Base-by-base conservation (phyloP, 2,888 invertebrate species). In the Luperina testacea region DNA sequence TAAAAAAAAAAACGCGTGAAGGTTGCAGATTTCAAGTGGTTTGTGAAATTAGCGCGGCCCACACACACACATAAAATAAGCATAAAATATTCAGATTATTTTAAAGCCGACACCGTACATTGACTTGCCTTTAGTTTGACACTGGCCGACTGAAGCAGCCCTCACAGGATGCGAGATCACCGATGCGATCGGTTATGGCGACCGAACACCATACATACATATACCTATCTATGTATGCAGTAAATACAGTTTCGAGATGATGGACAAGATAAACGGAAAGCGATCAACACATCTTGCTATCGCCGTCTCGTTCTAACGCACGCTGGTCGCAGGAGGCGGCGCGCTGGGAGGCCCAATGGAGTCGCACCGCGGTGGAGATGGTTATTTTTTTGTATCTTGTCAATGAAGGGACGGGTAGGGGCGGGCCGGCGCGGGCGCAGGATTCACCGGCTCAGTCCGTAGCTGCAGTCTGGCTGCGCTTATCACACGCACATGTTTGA, bases 351-450 rank as follows among this genome's bases (percentile, higher is more conserved):
- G 94, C 92, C 93, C 92, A 81, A 85, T 89, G 89, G 89, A 91
- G 85, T 85, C 89, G 85, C 89, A 76, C 82, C 70, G 92, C 91
- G 89, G 90, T 94, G 94, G 95, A 95, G 94, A 93, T 94, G 96
- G 94, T 93, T 93, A 93, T 95, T 96, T 96, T 92, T 96, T 96
- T 96, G 94, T 96, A 92, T 95, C 95, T 96, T 95, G 96, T 96
- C 96, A 96, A 95, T 95, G 96, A 96, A 96, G 95, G 95, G 94
- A 94, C 95, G 95, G 94, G 93, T 92, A 92, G 95, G 95, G 96
- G 96, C 95, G 95, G 95, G 90, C 91, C 92, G 90, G 88, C 88
- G 85, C 90, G 83, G 86, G 85, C 92, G 91, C 93, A 93, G 94
- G 94, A 92, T 90, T 38, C 38, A 38, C 38, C 38, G 38, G 6